Conservation (phyloP, 2,797 vertebrate genomes). For the Dromococcyx pavoninus region DNA sequence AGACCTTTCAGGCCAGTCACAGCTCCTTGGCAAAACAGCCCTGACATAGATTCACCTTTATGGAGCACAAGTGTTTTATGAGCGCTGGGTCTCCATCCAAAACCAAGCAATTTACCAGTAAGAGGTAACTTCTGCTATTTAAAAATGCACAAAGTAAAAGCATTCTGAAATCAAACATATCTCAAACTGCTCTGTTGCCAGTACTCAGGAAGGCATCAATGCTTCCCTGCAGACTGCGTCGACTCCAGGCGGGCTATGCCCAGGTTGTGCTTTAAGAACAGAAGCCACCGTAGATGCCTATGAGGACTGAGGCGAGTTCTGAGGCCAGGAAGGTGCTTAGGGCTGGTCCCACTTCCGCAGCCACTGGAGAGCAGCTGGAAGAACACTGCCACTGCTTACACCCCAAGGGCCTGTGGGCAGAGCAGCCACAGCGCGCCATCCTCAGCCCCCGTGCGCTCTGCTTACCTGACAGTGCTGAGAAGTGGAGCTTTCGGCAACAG, state of each 20-base stretch:
- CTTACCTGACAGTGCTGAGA: conserved; percentile 79
- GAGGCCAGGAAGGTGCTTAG: accelerated
- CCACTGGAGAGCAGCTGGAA: not conserved
- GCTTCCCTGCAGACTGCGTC: not conserved
- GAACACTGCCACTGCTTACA: not conserved
- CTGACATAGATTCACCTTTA: accelerated
- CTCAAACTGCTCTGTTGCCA: no score
- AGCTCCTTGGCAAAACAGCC: not conserved
- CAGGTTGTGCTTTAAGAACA: accelerated
- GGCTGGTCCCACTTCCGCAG: not conserved
- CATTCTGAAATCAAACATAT: not conserved
- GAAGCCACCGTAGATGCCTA: accelerated
- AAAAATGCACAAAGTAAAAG: not conserved
- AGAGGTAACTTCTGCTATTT: not conserved
- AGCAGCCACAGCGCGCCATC: no score
- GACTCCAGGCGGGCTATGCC: not conserved
- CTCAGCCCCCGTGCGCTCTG: not conserved
- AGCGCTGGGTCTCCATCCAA: not conserved
- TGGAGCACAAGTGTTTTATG: not conserved
- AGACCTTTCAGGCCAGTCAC: not conserved
- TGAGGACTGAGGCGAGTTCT: not conserved
- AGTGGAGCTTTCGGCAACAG: conserved; percentile 48
- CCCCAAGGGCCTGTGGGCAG: no score
- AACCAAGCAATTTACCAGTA: accelerated
- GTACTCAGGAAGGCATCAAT: no score